Base-by-base conservation (phyloP, 2,888 invertebrate species). In the Drepana falcataria region DNA sequence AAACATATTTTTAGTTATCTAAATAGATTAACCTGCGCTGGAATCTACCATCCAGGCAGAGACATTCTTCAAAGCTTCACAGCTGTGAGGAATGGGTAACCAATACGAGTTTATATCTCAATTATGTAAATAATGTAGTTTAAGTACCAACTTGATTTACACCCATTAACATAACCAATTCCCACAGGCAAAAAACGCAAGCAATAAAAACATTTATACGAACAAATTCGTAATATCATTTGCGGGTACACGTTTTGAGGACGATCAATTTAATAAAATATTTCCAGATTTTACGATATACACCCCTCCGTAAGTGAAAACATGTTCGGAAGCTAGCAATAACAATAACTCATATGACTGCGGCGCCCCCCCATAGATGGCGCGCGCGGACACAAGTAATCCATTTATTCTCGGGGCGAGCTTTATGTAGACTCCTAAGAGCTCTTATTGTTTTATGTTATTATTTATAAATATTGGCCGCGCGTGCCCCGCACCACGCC, bases 351-450 rank as follows among this genome's bases (percentile, higher is more conserved):
- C 88, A 89, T 83, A 79, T 62, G 74, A 83, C 79, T 81, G 75
- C 76, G 59, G 69, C 74, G 75, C 90, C 90, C 89, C 88, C 87
- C 84, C 84, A 87, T 83, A 90, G 90, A 90, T 90, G 90, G n/a
- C n/a, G 84, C 85, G 84, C 73, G 55, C 80, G 88, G 87, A 91
- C 91, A 91, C 81, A 88, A 89, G 84, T 91, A 90, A 90, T 91
- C 91, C 91, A 91, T 91, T 91, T 91, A 85, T 86, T 87, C 91
- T 87, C 84, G 85, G 89, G 88, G 90, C 77, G 91, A 81, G 75
- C 73, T 90, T 91, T 90, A 90, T 90, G 88, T 87, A 85, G 83
- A 83, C 83, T 85, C 83, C 79, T 89, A 87, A 85, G 83, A 79
- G 80, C 74, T 74, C 81, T 83, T 85, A 87, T 88, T 88, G 85